Evolutionary conservation across 2,888 invertebrate species (phyloP), one percentile per base, ranked within the genome.

Genomic region (Myopa testacea): DNA sequence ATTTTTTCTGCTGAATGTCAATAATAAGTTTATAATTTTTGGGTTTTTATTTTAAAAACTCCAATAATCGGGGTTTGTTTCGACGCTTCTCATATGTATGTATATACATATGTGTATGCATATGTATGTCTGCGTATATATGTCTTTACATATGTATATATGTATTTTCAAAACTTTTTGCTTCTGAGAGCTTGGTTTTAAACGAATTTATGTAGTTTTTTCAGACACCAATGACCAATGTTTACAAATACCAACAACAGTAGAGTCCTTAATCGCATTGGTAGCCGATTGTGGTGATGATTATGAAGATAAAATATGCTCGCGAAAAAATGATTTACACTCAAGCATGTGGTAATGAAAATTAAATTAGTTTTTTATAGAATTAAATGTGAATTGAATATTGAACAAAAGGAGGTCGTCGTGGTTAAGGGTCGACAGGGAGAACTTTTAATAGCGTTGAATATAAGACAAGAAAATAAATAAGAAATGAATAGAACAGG

Each of bases 271-370:
- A 87, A 90, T 89, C 88, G 92, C 92, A 87, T 87, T 89, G 88
- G 92, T 92, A 86, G 92, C 92, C 88, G 89, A 90, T 90, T 91
- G 91, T 90, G 92, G 92, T 86, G 92, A 92, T 91, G 92, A 91
- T 88, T 92, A 92, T 91, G 93, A 93, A 92, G 92, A 91, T 90
- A 91, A 91, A 89, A 91, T 93, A 91, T 88, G 88, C 84, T 85
- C 87, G 86, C 87, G 86, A 85, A 90, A 87, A 87, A 89, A 88
- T 87, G 88, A 89, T 83, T 85, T 89, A 84, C 89, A 88, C 85
- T 86, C 89, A 84, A 86, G 88, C 83, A 84, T 90, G 87, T 89
- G 89, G 89, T 90, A 89, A 90, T 75, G 37, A 75, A 67, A 75
- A 50, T 76, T 4, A 52, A 52, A 65, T 62, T 19, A 26, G 40